These are phyloP conservation scores for Microplitis deprimator DNA, from an alignment of 2,888 invertebrate species.

Conservation along the genomic window DNA sequence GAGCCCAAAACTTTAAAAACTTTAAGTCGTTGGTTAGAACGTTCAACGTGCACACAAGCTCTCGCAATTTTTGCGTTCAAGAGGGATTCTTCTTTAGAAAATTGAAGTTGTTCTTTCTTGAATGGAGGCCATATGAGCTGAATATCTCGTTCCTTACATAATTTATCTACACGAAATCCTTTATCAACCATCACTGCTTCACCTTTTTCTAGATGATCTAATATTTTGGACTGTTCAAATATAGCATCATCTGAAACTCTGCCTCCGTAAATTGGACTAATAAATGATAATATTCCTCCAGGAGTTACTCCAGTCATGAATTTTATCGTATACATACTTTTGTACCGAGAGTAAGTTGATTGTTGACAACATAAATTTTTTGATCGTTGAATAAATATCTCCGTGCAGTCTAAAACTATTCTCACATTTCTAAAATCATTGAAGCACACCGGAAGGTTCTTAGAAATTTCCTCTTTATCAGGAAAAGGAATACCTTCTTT, in stretches of 20 bases:
- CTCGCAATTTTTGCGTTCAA: constrained; percentile 37
- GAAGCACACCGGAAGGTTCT: constrained; percentile 20
- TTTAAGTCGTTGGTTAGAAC: constrained; percentile 45
- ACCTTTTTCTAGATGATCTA: constrained; percentile 10
- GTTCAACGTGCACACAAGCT: constrained; percentile 45
- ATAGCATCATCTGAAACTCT: constrained; percentile 46
- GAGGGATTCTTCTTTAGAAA: constrained; percentile 39
- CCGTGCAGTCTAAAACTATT: constrained; percentile 41
- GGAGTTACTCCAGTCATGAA: constrained; percentile 48
- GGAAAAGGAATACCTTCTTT: constrained; percentile 43
- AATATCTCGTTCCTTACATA: constrained; percentile 41
- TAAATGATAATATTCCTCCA: constrained; percentile 41
- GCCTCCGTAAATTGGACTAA: constrained; percentile 47
- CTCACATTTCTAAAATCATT: constrained; percentile 23
- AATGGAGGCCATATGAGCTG: constrained; percentile 46
- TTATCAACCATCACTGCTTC: constrained; percentile 53
- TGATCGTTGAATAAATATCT: constrained; percentile 24
- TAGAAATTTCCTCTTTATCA: constrained; percentile 2
- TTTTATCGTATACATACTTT: constrained; percentile 45
- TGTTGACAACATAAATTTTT: constrained; percentile 30
- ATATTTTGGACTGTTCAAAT: constrained; percentile 27
- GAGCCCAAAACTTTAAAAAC: constrained; percentile 32
- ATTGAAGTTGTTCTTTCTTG: constrained; percentile 38
- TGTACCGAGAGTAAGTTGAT: constrained; percentile 46
- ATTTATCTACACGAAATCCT: constrained; percentile 53